A percentile compares a stretch with the other conserved stretches of the same genome.
phyloP scores from a whole-genome alignment of 2,113 vertebrate species.

The Takifugu flavidus region DNA sequence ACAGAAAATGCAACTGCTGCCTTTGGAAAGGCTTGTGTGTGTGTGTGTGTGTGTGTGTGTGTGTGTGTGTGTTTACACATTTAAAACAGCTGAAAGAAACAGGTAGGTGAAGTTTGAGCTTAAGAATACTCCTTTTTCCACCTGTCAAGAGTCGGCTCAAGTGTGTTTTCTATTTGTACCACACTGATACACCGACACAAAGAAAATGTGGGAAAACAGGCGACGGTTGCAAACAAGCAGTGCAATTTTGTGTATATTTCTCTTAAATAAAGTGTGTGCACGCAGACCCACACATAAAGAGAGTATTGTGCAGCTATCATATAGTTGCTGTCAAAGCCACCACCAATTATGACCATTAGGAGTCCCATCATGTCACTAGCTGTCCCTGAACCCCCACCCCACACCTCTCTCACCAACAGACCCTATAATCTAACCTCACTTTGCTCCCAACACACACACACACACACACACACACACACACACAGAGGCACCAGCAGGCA shows the following conservation, averaged over 20 bases:
- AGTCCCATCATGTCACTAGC: conserved; percentile 96
- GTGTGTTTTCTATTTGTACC: conserved; percentile 66
- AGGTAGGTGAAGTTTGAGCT: conserved; percentile 45
- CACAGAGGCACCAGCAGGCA: conserved; percentile 43
- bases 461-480: conserved; percentile 65
- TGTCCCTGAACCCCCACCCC: conserved; percentile 84
- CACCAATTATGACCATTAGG: conserved; percentile 99
- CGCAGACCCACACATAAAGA: conserved; percentile 52
- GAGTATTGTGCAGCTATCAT: conserved; percentile 93
- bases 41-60: conserved; percentile 1
- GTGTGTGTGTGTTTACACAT: conserved; percentile 31
- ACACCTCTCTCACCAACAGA: conserved; percentile 82
- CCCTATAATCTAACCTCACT: conserved; percentile 99
- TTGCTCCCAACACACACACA: conserved; percentile 76
- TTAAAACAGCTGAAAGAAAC: conserved; percentile 43
- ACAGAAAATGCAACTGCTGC: conserved; percentile 6
- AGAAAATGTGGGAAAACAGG: conserved; percentile 1
- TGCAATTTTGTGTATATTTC: conserved; percentile 99
- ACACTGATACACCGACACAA: conserved; percentile 28
- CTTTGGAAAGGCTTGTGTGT: not conserved
- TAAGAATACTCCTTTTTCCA: conserved; percentile 69
- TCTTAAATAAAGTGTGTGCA: conserved; percentile 79
- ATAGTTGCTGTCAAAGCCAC: conserved; percentile 98
- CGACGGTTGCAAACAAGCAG: conserved; percentile 84
- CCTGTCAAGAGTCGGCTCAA: conserved; percentile 61